Evolutionary conservation across 2,797 vertebrate genomes (phyloP).

Genomic region (Pantherophis vulpinus): DNA sequence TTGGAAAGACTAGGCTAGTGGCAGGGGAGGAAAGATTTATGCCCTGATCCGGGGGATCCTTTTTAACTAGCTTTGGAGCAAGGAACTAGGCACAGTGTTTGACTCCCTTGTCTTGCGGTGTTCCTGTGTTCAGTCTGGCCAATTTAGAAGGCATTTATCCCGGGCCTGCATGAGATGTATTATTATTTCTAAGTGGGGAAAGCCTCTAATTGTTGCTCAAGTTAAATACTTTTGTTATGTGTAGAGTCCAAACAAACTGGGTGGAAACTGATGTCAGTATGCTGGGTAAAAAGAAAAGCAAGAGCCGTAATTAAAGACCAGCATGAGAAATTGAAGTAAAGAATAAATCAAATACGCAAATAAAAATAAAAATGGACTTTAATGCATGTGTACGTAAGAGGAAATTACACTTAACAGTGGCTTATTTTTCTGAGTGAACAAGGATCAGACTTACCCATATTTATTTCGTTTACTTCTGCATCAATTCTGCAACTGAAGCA

Average conservation of each 20-base stretch:
- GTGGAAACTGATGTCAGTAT: not conserved
- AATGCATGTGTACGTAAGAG: not conserved
- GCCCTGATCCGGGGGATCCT: conserved; percentile 74
- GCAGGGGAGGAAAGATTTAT: conserved; percentile 72
- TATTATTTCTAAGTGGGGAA: conserved; percentile 45
- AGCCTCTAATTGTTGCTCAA: not conserved
- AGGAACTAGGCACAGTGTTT: conserved; percentile 69
- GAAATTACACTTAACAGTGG: not conserved
- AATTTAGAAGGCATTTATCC: conserved; percentile 52
- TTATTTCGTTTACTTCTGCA: not conserved
- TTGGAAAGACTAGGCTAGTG: conserved; percentile 73
- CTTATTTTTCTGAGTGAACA: not conserved
- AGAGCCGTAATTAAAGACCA: not conserved
- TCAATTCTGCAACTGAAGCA: not conserved
- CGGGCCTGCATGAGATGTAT: conserved; percentile 39
- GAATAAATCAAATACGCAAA: not conserved
- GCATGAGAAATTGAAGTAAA: not conserved
- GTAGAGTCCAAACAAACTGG: not conserved
- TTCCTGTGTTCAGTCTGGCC: conserved; percentile 34
- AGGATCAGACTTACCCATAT: not conserved
- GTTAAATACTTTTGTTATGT: not conserved
- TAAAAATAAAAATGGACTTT: not conserved
- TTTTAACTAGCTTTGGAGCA: conserved; percentile 69
- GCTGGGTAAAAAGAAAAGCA: not conserved
- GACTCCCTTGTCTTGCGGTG: conserved; percentile 53